Percentiles rank a stretch among this genome's conserved stretches.
Evolutionary conservation across 2,797 vertebrate genomes (phyloP).

Genomic region (Selene dorsalis): DNA sequence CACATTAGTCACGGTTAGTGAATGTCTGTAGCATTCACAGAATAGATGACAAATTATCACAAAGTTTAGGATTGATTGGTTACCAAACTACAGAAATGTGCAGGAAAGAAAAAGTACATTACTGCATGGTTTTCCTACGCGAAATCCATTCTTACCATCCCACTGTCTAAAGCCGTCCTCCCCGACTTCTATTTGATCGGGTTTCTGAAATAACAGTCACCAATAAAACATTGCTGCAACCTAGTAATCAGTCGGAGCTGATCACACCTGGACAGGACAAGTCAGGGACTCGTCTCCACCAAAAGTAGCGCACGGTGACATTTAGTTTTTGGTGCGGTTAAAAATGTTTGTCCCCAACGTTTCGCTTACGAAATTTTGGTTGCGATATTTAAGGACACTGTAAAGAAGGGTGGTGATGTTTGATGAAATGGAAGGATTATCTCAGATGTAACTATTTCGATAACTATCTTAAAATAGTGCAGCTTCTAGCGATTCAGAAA

Average conservation of each 20-base stretch:
- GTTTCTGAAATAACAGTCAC: conserved; percentile 98
- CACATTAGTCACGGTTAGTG: conserved; percentile 67
- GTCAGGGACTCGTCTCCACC: conserved; percentile 82
- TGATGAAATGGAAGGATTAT: background rate
- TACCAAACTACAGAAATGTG: conserved; percentile 79
- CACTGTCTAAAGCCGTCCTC: conserved; percentile 99
- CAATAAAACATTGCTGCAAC: conserved; percentile 94
- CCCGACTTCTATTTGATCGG: conserved; percentile 98
- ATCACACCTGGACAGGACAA: conserved; percentile 87
- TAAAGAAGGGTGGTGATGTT: background rate
- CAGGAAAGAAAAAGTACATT: conserved; percentile 84
- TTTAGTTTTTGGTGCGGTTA: background rate
- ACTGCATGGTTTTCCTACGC: conserved; percentile 88
- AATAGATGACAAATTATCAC: conserved; percentile 60
- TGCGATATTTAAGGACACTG: background rate
- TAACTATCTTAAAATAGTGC: background rate
- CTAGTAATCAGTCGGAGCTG: conserved; percentile 84
- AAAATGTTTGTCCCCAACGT: background rate
- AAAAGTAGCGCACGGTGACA: conserved; percentile 64
- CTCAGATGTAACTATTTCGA: background rate
- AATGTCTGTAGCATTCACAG: conserved; percentile 72
- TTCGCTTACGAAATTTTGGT: conserved; percentile 5
- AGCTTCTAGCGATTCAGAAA: background rate
- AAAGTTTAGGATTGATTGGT: conserved; percentile 70
- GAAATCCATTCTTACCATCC: conserved; percentile 96